These are phyloP conservation scores for Drusus annulatus DNA, from an alignment of 1,140 invertebrate genomes.

Conservation along the genomic window DNA sequence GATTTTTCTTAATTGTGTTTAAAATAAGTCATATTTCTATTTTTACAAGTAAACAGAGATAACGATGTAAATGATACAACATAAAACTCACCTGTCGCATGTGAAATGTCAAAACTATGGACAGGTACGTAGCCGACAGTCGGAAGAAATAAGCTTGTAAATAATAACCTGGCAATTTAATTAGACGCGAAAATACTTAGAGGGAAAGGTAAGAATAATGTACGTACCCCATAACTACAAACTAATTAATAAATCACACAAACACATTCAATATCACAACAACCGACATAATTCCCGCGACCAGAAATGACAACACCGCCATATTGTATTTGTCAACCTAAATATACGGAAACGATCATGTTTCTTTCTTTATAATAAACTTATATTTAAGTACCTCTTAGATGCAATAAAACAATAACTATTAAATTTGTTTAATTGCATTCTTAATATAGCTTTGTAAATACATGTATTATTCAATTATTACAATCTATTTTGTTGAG, in stretches of 20 bases:
- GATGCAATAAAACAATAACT: background rate
- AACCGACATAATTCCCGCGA: conserved; percentile 36
- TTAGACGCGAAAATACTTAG: background rate
- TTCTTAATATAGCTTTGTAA: too few species aligned
- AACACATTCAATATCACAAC: conserved; percentile 23
- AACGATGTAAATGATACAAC: conserved; percentile 22
- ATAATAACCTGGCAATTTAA: background rate
- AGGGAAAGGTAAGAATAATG: conserved; percentile 1
- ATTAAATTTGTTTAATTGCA: background rate
- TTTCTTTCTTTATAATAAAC: background rate
- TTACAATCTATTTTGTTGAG: background rate
- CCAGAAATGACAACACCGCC: conserved; percentile 46
- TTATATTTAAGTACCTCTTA: background rate
- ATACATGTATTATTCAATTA: too few species aligned
- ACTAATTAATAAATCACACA: conserved; percentile 28
- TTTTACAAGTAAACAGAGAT: background rate
- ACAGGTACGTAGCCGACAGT: conserved; percentile 41
- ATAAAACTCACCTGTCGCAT: conserved; percentile 45
- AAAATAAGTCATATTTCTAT: background rate
- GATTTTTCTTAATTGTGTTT: background rate
- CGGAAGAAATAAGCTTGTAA: background rate
- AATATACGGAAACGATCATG: conserved; percentile 21
- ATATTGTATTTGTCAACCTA: conserved; percentile 47
- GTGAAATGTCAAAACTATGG: conserved; percentile 46
- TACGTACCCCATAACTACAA: conserved; percentile 17